Evolutionary conservation across 2,113 vertebrate genomes (phyloP).

Genomic region (Colistium nudipinnis): DNA sequence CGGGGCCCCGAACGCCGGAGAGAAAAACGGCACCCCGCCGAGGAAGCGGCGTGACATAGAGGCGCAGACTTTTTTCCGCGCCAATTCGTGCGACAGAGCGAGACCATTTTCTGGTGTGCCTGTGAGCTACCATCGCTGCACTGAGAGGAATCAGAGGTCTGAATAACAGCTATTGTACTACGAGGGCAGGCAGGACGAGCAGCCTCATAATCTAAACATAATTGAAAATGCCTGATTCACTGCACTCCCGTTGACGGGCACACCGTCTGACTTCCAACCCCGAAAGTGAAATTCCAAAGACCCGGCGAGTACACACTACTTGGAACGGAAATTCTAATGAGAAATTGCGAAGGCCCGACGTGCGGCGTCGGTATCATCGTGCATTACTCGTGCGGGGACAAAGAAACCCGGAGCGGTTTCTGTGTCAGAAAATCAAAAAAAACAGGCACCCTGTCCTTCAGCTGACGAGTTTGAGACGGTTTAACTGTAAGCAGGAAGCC

Average conservation of each 20-base stretch:
- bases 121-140: conserved; percentile 2
- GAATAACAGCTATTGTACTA: conserved; percentile 35
- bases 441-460: conserved; percentile 49
- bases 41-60: conserved; percentile 3
- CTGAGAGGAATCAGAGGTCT: conserved; percentile 20
- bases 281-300: conserved; percentile 16
- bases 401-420: conserved; percentile 35
- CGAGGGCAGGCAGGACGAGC: conserved; percentile 28
- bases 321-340: conserved; percentile 29
- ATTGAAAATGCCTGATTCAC: conserved; percentile 34
- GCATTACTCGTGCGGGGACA: conserved; percentile 13
- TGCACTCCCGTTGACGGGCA: conserved; percentile 39
- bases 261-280: conserved; percentile 18
- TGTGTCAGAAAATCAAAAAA: too few relatives aligned
- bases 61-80: conserved; percentile 17
- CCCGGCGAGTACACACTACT: conserved; percentile 6
- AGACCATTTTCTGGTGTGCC: conserved; percentile 13
- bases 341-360: conserved; percentile 24
- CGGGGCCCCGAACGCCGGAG: background rate
- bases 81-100: background rate
- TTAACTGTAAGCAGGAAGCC: conserved; percentile 25
- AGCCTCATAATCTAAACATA: conserved; percentile 41
- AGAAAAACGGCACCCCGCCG: background rate
- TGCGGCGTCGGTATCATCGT: conserved; percentile 22
- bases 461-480: conserved; percentile 10